Percentiles rank a stretch among this genome's conserved stretches.
phyloP scores from a whole-genome alignment of 2,888 invertebrate genomes.

The Lydus trimaculatus region DNA sequence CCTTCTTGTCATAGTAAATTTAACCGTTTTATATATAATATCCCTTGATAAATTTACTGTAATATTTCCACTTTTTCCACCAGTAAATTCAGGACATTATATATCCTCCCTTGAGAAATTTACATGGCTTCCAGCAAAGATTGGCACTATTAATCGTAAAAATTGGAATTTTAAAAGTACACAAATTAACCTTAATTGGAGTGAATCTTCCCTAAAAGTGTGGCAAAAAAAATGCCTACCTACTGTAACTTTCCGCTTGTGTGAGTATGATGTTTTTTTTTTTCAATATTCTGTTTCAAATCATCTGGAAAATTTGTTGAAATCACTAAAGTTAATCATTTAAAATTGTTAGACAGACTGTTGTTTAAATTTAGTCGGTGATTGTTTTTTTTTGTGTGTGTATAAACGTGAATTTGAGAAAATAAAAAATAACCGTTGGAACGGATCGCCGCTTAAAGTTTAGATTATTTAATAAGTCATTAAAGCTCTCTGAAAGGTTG shows the following conservation, averaged over 20 bases:
- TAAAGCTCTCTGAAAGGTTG: not conserved
- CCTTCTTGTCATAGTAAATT: not conserved
- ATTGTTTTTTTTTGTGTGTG: not conserved
- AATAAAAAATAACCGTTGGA: not conserved
- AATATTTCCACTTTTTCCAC: not conserved
- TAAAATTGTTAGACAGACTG: not conserved
- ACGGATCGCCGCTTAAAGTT: not conserved
- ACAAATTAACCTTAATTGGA: not conserved
- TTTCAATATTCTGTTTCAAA: too few species aligned
- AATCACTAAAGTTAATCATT: not conserved
- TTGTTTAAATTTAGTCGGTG: not conserved
- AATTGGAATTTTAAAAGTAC: not conserved
- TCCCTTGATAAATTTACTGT: not conserved
- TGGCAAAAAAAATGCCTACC: too few species aligned
- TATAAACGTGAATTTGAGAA: not conserved
- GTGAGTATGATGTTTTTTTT: too few species aligned
- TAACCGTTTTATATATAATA: not conserved
- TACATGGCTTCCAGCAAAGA: not conserved
- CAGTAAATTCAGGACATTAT: slow-evolving; percentile 1
- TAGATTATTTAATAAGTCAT: not conserved
- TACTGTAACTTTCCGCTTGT: too few species aligned
- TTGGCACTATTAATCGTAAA: not conserved
- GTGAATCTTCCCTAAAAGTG: not conserved
- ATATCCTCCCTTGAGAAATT: not conserved
- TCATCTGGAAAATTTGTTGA: not conserved